These are phyloP conservation scores for Fringilla coelebs DNA, from an alignment of 2,797 vertebrate genomes.

Conservation along the genomic window DNA sequence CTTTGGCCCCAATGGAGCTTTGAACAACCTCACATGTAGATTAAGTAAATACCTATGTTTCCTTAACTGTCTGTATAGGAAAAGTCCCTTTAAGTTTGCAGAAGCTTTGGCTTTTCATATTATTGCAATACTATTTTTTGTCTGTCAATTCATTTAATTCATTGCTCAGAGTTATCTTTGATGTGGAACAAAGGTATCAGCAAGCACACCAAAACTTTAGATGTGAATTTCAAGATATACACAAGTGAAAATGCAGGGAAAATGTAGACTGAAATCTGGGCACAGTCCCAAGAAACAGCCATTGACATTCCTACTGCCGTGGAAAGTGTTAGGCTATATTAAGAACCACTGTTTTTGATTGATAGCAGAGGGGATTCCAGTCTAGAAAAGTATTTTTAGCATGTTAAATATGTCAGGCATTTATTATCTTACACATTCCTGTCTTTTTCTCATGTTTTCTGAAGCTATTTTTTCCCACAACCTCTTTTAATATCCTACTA, in stretches of 20 bases:
- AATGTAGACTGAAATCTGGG: background rate
- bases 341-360: background rate
- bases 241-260: background rate
- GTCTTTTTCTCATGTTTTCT: background rate
- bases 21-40: background rate
- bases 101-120: background rate
- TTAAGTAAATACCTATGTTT: background rate
- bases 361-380: background rate
- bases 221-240: background rate
- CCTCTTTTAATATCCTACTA: conserved; percentile 5
- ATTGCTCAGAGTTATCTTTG: background rate
- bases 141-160: background rate
- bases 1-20: background rate
- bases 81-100: background rate
- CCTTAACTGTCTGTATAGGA: background rate
- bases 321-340: background rate
- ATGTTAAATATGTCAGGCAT: background rate
- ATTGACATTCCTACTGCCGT: background rate
- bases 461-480: background rate
- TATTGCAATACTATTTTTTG: background rate
- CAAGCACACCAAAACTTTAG: background rate
- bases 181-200: background rate
- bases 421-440: background rate
- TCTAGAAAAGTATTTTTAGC: background rate
- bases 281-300: background rate